Evolutionary conservation across 2,113 vertebrate genomes (phyloP).

Genomic region (Sturnira hondurensis): DNA sequence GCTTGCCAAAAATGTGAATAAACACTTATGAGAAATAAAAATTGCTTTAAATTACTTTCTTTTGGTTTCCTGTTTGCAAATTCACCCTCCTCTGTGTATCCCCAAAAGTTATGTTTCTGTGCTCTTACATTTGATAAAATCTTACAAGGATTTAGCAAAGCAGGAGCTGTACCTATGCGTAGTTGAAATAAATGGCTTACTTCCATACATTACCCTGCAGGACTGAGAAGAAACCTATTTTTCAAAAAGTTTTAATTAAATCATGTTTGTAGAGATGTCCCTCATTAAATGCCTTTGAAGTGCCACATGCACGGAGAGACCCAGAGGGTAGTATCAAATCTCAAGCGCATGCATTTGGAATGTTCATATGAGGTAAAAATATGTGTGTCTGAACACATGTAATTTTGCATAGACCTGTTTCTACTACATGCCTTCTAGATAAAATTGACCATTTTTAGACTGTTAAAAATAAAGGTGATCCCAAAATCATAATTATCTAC

Average conservation of each 20-base stretch:
- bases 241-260: neutral
- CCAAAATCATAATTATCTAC: neutral
- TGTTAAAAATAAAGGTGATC: neutral
- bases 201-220: neutral
- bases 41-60: neutral
- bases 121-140: neutral
- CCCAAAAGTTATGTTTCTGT: neutral
- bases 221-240: neutral
- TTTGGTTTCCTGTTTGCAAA: slow-evolving; percentile 19
- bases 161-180: neutral
- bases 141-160: neutral
- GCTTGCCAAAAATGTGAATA: slow-evolving; percentile 29
- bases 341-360: neutral
- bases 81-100: neutral
- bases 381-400: neutral
- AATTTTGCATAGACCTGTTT: neutral
- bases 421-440: neutral
- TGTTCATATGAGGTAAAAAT: neutral
- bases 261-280: neutral
- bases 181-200: neutral
- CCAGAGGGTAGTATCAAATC: neutral
- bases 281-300: neutral
- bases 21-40: neutral
- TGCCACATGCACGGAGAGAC: neutral
- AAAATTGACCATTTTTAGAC: neutral